A percentile compares a stretch with the other conserved stretches of the same genome.
Evolutionary conservation across 2,888 invertebrate genomes (phyloP).

Genomic region (Megalurothrips usitatus): DNA sequence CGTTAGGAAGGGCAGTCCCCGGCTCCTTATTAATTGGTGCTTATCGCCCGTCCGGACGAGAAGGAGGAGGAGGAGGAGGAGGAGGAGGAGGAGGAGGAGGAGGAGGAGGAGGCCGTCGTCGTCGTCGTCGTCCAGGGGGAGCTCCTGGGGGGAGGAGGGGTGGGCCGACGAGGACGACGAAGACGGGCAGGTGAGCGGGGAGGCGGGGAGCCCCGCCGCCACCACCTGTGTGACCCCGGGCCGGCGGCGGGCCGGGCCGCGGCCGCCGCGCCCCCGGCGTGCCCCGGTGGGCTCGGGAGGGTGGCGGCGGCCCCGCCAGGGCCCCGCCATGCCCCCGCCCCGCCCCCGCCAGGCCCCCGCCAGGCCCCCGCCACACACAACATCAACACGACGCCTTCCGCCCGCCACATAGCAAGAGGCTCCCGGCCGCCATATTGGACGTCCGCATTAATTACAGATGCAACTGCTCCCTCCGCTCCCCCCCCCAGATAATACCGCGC

Average conservation of each 20-base stretch:
- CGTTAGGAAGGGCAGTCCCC: background rate
- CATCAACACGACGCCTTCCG: background rate
- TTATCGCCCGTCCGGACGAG: background rate
- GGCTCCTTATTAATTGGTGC: constrained; percentile 6
- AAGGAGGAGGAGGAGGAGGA: background rate
- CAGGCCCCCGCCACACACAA: background rate
- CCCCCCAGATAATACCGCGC: background rate
- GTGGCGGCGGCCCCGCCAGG: background rate
- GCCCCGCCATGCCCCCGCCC: background rate
- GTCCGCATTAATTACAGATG: background rate
- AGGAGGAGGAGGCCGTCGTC: too few species aligned
- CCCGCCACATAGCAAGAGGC: background rate
- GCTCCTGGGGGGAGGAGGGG: background rate
- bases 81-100: too few species aligned
- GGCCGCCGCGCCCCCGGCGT: background rate
- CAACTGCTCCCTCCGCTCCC: background rate
- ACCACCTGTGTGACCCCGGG: too few species aligned
- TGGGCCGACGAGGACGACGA: too few species aligned
- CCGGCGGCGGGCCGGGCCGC: background rate
- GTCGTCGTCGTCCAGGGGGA: too few species aligned
- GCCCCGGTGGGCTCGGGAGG: background rate
- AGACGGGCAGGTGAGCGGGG: background rate
- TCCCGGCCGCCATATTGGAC: constrained; percentile 5
- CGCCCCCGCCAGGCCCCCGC: background rate
- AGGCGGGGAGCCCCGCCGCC: too few species aligned